Evolutionary conservation across 2,113 vertebrate genomes (phyloP).

Genomic region (Cochlearius cochlearius): DNA sequence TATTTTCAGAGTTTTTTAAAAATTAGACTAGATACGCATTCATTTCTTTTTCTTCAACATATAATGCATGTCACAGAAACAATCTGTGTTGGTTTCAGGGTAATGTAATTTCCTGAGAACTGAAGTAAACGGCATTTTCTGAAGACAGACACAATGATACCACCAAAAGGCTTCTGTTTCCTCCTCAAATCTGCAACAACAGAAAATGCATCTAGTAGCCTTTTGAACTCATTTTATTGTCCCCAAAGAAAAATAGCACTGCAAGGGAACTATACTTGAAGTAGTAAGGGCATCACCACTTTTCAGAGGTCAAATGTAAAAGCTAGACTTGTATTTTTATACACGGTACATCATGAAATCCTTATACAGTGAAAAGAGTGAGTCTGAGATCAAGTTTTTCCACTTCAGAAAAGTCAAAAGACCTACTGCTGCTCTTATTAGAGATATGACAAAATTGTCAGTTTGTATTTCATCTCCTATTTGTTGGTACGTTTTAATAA

Average conservation of each 20-base stretch:
- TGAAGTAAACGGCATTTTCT: neutral
- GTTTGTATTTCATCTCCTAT: neutral
- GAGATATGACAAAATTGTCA: neutral
- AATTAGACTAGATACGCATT: neutral
- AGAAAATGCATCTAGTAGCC: neutral
- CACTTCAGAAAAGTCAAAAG: neutral
- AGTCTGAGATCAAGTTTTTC: neutral
- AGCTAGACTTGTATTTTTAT: neutral
- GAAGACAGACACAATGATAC: neutral
- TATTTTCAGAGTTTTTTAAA: conserved; percentile 1
- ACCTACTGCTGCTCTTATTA: neutral
- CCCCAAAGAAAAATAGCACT: neutral
- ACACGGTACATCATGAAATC: neutral
- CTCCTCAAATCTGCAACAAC: neutral
- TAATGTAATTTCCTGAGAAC: neutral
- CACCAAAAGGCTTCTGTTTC: neutral
- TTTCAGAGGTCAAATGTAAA: neutral
- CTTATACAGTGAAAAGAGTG: neutral
- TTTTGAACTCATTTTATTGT: neutral
- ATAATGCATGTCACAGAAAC: neutral
- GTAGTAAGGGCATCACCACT: neutral
- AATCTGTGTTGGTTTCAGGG: neutral
- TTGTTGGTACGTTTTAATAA: neutral
- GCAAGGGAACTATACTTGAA: neutral
- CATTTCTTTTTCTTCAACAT: neutral